These are phyloP conservation scores for Cryptoprocta ferox DNA, from an alignment of 2,797 vertebrate genomes.

Conservation along the genomic window DNA sequence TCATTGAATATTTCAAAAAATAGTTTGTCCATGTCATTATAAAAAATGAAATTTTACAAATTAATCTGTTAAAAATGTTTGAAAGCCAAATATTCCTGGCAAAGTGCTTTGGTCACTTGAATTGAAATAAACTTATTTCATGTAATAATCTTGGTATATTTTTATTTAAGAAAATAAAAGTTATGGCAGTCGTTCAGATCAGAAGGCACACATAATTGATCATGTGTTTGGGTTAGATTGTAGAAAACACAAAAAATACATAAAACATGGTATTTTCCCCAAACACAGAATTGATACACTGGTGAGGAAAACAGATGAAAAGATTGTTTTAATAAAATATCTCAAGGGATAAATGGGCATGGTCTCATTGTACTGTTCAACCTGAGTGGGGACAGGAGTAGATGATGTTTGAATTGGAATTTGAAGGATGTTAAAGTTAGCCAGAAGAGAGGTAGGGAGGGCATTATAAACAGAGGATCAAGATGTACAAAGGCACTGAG, in stretches of 20 bases:
- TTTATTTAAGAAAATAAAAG: conserved; percentile 21
- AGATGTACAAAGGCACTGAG: background rate
- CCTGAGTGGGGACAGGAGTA: background rate
- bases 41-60: background rate
- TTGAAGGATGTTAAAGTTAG: background rate
- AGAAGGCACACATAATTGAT: background rate
- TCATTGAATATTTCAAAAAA: conserved; percentile 19
- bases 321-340: background rate
- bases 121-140: background rate
- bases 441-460: background rate
- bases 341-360: background rate
- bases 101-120: background rate
- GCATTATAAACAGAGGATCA: background rate
- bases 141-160: background rate
- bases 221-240: background rate
- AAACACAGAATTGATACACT: background rate
- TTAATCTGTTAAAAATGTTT: conserved; percentile 25
- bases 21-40: background rate
- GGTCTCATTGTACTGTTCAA: background rate
- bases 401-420: background rate
- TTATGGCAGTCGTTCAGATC: background rate
- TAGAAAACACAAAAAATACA: background rate
- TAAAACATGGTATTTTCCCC: background rate
- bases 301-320: background rate
- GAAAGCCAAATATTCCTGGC: background rate